Evolutionary conservation across 2,113 vertebrate species (phyloP), one percentile per base, ranked within the genome.

Genomic region (Pelecanoides urinatrix): DNA sequence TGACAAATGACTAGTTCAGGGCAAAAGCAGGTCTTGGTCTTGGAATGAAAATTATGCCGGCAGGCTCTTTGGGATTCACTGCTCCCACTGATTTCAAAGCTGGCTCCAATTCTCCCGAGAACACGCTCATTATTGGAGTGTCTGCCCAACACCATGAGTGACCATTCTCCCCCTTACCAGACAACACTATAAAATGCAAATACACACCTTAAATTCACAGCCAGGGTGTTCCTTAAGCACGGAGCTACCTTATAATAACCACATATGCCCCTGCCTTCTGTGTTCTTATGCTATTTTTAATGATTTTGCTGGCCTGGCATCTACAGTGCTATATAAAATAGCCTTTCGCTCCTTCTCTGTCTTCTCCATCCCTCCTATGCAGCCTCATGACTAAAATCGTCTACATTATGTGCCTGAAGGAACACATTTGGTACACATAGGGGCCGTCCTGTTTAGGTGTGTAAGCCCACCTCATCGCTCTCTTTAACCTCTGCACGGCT

Each of bases 81-180:
- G 0, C 12, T 56, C 26, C 23, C 7, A 56, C 30, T 45, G 16
- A 44, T 58, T 29, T 23, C 26, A 82, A 70, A 78, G 34, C 26
- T 58, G 53, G 4, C 13, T 81, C 44, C 10, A 19, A 55, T 62
- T 70, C 16, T 90, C 23, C 29, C 1, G 3, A 74, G 10, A 80
- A 81, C 1, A 34, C 1, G 3, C 6, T 85, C 0, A 0, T 56
- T 62, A 17, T 4, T 34, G 59, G 45, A 61, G 5, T 18, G 16
- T 66, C 8, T 79, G 36, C 32, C 50, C 27, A 53, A 49, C 22
- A 63, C 9, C 4, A 10, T 13, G 11, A 85, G 6, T 52, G 47
- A 71, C n/a, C 19, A 16, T 25, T 49, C 21, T 58, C 30, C 21
- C 11, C 50, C 26, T 58, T 63, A 74, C 4, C 2, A 11, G 25